Conservation (phyloP, 1,140 invertebrate genomes). For the Metopolophium dirhodum region DNA sequence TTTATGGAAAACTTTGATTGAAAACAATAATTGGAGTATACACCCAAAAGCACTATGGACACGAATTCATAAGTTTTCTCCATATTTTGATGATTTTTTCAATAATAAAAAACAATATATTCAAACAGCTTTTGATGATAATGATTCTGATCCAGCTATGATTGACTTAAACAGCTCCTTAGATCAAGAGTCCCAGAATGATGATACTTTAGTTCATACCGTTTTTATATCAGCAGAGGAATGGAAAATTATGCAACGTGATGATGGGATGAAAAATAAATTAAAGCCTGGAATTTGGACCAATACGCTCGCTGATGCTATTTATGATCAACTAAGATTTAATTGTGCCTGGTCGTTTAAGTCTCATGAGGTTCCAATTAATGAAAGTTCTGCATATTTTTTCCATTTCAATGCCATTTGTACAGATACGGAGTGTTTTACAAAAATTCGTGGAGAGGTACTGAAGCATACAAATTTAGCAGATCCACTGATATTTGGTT, state of each 20-base stretch:
- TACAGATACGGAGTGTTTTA: background rate
- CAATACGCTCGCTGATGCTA: too few relatives aligned
- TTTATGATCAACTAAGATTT: too few relatives aligned
- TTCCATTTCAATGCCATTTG: too few relatives aligned
- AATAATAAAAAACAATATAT: background rate
- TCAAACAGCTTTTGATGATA: background rate
- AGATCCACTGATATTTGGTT: background rate
- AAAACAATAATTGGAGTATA: background rate
- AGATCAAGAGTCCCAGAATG: background rate
- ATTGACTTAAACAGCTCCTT: background rate
- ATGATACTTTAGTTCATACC: background rate
- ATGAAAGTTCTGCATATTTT: too few relatives aligned
- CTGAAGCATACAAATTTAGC: background rate
- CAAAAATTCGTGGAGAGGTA: background rate
- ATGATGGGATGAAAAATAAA: too few relatives aligned
- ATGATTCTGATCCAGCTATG: background rate
- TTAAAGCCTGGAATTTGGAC: too few relatives aligned
- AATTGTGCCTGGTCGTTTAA: too few relatives aligned
- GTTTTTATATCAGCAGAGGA: too few relatives aligned
- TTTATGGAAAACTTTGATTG: background rate
- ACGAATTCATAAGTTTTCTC: constrained; percentile 16
- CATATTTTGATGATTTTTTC: background rate
- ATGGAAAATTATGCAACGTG: too few relatives aligned
- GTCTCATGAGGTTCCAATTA: too few relatives aligned
- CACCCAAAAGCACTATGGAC: background rate